Percentiles rank a stretch among this genome's conserved stretches.
Evolutionary conservation across 2,113 vertebrate species (phyloP).

Genomic region (Ameiurus melas): DNA sequence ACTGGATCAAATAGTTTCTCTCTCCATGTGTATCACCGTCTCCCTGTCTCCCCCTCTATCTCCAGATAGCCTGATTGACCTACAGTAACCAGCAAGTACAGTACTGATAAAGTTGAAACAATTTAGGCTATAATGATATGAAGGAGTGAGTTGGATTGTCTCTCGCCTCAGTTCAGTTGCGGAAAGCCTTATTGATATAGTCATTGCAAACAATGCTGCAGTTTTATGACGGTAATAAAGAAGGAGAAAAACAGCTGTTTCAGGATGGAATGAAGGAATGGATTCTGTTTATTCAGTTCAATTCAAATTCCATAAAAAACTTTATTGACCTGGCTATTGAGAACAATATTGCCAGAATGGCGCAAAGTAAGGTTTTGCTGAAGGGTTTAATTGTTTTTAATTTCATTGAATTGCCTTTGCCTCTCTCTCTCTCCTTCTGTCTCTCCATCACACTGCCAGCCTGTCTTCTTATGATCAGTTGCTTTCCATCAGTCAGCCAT

Average conservation of each 20-base stretch:
- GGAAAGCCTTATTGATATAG: neutral
- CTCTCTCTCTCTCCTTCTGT: neutral
- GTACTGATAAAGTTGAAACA: neutral
- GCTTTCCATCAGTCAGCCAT: conserved; percentile 15
- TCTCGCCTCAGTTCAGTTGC: neutral
- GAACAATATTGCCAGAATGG: neutral
- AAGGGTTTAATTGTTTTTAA: conserved; percentile 8
- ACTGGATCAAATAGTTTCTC: neutral
- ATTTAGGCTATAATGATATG: neutral
- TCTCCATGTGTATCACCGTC: neutral
- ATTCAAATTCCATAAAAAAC: conserved; percentile 11
- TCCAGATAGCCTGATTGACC: neutral
- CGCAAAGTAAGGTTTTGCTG: neutral
- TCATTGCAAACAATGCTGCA: neutral
- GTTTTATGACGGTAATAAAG: neutral
- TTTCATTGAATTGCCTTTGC: neutral
- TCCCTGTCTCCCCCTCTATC: neutral
- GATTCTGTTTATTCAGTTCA: neutral
- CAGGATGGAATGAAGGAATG: neutral
- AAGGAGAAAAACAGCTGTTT: conserved; percentile 1
- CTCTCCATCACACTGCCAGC: neutral
- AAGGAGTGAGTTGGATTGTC: neutral
- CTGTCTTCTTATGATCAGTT: neutral
- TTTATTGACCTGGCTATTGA: neutral
- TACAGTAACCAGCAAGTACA: neutral